Percentiles rank a stretch among this genome's conserved stretches.
phyloP scores from a whole-genome alignment of 2,888 invertebrate species.

The Spisula solida region DNA sequence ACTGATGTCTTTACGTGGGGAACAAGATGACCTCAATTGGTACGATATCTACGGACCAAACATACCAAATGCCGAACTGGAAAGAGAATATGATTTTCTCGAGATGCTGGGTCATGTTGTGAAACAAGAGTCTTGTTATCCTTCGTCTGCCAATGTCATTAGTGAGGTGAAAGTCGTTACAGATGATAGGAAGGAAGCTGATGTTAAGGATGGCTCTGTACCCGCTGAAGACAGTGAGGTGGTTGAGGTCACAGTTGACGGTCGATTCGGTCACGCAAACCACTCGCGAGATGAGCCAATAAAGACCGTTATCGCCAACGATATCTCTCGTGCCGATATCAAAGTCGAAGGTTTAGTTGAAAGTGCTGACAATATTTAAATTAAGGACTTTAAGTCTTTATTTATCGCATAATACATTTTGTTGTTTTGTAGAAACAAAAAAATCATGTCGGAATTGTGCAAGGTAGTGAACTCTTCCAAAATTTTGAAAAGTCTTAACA shows the following conservation, averaged over 20 bases:
- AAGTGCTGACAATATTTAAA: constrained; percentile 56
- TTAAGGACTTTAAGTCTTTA: constrained; percentile 9
- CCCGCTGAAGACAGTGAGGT: constrained; percentile 50
- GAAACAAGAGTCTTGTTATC: not conserved
- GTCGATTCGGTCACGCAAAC: constrained; percentile 68
- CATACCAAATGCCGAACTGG: constrained; percentile 68
- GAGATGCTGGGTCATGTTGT: not conserved
- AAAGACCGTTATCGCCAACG: constrained; percentile 43
- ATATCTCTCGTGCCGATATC: constrained; percentile 40
- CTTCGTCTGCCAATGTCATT: not conserved
- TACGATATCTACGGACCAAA: constrained; percentile 74
- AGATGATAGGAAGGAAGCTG: not conserved
- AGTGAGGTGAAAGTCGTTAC: not conserved
- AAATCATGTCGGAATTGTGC: constrained; percentile 18
- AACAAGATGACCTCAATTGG: constrained; percentile 78
- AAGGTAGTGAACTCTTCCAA: not conserved
- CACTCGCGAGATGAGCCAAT: constrained; percentile 58
- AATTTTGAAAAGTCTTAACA: not conserved
- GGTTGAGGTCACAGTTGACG: constrained; percentile 74
- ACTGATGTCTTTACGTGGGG: constrained; percentile 81
- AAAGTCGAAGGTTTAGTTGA: constrained; percentile 63
- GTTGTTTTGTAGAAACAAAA: not conserved
- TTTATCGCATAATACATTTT: constrained; percentile 42
- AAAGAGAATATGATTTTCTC: constrained; percentile 46
- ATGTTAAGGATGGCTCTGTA: not conserved